phyloP scores from a whole-genome alignment of 2,888 invertebrate species.

The Lacanobia oleracea region DNA sequence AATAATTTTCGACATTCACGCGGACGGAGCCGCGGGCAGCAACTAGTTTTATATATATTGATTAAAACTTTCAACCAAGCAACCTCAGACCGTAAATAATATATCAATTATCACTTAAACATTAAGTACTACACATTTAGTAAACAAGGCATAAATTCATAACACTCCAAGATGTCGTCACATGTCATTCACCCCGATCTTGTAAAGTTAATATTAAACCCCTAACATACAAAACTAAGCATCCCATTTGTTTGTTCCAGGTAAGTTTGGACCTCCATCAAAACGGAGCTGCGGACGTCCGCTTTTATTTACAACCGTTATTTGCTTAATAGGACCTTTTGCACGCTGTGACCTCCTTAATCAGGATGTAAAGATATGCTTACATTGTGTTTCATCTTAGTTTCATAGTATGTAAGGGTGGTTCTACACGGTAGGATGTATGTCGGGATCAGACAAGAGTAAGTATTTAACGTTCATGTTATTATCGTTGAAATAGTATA shows the following conservation, averaged over 20 bases:
- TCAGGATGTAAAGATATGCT: constrained; percentile 27
- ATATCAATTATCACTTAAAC: not conserved
- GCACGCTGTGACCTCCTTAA: constrained; percentile 42
- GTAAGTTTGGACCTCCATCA: constrained; percentile 57
- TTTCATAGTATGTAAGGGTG: not conserved
- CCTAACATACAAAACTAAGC: constrained; percentile 39
- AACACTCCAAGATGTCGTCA: constrained; percentile 12
- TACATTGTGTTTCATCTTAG: constrained; percentile 2
- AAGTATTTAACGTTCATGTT: not conserved
- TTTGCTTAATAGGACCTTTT: constrained; percentile 49
- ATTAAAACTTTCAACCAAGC: too few species aligned
- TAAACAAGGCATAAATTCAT: not conserved
- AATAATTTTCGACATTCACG: too few species aligned
- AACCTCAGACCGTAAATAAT: too few species aligned
- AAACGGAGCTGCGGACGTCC: constrained; percentile 39
- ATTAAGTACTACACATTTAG: not conserved
- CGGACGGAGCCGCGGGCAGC: too few species aligned
- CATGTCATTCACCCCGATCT: constrained; percentile 23
- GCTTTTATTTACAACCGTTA: constrained; percentile 52
- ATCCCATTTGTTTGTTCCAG: constrained; percentile 57
- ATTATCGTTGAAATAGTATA: not conserved
- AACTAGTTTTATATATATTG: too few species aligned
- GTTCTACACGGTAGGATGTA: not conserved
- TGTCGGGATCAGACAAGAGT: constrained; percentile 1
- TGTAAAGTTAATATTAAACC: constrained; percentile 31